Base-by-base conservation (phyloP, 2,797 vertebrate species). In the Eidolon dupreanum region DNA sequence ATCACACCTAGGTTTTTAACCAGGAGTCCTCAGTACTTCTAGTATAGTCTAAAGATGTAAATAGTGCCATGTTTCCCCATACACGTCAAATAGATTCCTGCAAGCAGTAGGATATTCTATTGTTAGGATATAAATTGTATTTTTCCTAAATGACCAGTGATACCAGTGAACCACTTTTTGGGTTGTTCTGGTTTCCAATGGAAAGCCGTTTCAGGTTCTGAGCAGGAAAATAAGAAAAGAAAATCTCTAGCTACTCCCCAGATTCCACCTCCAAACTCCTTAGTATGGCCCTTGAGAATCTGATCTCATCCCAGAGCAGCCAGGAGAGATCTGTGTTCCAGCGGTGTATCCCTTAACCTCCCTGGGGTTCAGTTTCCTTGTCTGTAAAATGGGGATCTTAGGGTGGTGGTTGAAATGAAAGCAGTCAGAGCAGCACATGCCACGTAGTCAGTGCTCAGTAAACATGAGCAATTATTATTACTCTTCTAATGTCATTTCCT, bases 111-210 rank as follows among this genome's bases (percentile, higher is more conserved):
- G 33, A 38, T 5, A 26, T 81, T 93, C 83, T 88, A 77, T 59
- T 66, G 28, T 97, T 90, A 77, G 71, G 87, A 75, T 5, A 41
- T 57, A 93, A 93, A 71, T 70, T 79, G 31, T 26, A 7, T 43
- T 16, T 71, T 90, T 90, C 59, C 43, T n/a, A 83, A 87, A 55
- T 77, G 41, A 78, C 43, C 38, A 4, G 8, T 81, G 17, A 51
- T 85, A 63, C 38, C 57, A 59, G 20, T 33, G 11, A 94, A 77
- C 16, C n/a, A 5, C 43, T 55, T 89, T 82, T 87, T 13, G 1
- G 11, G 78, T 90, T 49, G 22, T 88, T 95, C 33, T 93, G 36
- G 17, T 95, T 93, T 94, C 38, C 77, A 85, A 0, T 89, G 65
- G 43, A 90, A 85, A 93, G 41, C 63, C 28, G 13, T 4, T 28